A percentile compares a stretch with the other conserved stretches of the same genome.
Conservation (phyloP, 2,888 invertebrate species). For the Tenthredo mesomela region DNA sequence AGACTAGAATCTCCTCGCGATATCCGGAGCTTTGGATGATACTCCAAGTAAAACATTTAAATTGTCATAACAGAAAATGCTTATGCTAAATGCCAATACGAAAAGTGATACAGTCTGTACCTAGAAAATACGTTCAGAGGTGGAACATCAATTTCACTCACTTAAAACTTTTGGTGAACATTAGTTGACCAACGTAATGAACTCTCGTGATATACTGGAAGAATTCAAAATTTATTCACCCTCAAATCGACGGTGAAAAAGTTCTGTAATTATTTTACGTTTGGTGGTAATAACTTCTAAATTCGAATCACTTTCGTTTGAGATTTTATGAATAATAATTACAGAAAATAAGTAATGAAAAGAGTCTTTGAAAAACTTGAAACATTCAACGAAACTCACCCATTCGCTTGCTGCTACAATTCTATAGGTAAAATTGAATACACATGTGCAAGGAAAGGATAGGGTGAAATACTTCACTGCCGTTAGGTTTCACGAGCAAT, state of each 20-base stretch:
- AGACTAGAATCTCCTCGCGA: background rate
- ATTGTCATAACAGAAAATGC: background rate
- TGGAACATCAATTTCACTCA: background rate
- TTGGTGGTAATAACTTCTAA: background rate
- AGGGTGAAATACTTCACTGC: background rate
- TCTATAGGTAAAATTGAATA: background rate
- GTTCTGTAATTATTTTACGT: conserved; percentile 4
- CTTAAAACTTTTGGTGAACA: background rate
- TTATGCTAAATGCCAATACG: background rate
- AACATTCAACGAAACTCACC: background rate
- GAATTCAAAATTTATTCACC: background rate
- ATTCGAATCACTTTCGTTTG: background rate
- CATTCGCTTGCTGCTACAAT: background rate
- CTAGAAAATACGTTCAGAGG: background rate
- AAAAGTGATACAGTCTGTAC: background rate
- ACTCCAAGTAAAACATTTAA: background rate
- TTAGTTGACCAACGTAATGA: background rate
- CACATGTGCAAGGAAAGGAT: background rate
- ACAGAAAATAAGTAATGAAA: background rate
- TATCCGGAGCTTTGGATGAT: background rate
- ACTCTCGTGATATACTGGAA: background rate
- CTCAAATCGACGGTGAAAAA: background rate
- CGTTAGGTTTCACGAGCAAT: conserved; percentile 7
- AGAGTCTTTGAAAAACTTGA: background rate
- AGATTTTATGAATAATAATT: background rate